Percentiles rank a stretch among this genome's conserved stretches.
Conservation (phyloP, 2,888 invertebrate species). For the Drosophila recens region DNA sequence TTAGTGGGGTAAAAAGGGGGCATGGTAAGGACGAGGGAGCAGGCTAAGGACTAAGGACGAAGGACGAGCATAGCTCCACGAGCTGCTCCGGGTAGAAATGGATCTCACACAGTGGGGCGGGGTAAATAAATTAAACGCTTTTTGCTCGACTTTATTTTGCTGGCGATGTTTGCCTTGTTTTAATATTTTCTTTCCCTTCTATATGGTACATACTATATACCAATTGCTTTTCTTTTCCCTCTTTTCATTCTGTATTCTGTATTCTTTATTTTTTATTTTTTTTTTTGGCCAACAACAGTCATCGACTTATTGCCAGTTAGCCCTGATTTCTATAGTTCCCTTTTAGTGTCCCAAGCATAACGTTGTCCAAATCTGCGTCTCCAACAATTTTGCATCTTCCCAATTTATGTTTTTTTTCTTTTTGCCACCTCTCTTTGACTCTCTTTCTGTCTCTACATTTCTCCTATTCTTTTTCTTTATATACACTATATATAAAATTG, state of each 20-base stretch:
- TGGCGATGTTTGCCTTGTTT: conserved; percentile 69
- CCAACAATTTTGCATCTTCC: conserved; percentile 15
- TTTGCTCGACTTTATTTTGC: conserved; percentile 71
- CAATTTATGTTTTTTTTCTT: conserved; percentile 11
- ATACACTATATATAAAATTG: conserved; percentile 4
- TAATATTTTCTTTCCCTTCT: conserved; percentile 72
- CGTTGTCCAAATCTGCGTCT: conserved; percentile 15
- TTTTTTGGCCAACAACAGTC: conserved; percentile 30
- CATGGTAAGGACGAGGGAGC: background rate
- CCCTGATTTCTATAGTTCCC: conserved; percentile 44
- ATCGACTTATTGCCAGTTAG: conserved; percentile 48
- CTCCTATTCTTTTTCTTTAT: background rate
- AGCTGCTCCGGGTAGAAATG: conserved; percentile 17
- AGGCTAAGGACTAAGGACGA: conserved; percentile 41
- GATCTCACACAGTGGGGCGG: conserved; percentile 27
- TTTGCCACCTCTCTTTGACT: background rate
- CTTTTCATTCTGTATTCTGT: background rate
- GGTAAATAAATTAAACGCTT: conserved; percentile 78
- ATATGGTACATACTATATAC: conserved; percentile 16
- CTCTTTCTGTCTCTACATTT: background rate
- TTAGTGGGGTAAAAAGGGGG: conserved; percentile 8
- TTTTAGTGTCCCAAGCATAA: conserved; percentile 6
- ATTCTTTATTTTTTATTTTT: conserved; percentile 1
- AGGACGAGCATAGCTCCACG: conserved; percentile 21
- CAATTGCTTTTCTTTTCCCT: conserved; percentile 21